Conservation (phyloP, 2,888 invertebrate genomes). For the Torymus texanus region DNA sequence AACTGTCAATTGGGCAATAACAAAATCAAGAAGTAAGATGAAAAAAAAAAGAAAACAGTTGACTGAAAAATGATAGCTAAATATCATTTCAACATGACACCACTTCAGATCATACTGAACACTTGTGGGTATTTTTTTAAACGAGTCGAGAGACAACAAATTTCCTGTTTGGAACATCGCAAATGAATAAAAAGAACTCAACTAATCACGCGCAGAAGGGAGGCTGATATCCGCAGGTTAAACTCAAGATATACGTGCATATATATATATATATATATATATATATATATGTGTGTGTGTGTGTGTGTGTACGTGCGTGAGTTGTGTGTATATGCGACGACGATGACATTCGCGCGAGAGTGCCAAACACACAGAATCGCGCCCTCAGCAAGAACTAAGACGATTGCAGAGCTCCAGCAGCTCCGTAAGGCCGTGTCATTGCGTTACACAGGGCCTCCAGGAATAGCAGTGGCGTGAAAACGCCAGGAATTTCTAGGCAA, state of each 20-base stretch:
- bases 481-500: no score
- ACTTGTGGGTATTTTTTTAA: conserved; percentile 10
- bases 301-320: no score
- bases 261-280: no score
- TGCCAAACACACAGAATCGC: not conserved
- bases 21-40: conserved; percentile 28
- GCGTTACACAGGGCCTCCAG: not conserved
- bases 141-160: not conserved
- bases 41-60: conserved; percentile 45
- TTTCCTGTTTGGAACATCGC: not conserved
- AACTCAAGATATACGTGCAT: no score
- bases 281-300: no score
- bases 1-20: conserved; percentile 51
- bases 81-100: conserved; percentile 33
- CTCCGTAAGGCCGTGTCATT: not conserved
- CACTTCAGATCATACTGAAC: conserved; percentile 42
- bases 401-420: not conserved
- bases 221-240: no score
- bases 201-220: no score
- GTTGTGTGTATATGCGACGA: no score
- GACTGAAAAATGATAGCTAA: conserved; percentile 37
- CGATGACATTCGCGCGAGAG: conserved; percentile 2
- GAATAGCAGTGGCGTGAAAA: no score
- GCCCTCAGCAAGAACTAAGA: not conserved
- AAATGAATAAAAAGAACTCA: not conserved